Percentiles rank a stretch among this genome's conserved stretches.
Conservation (phyloP, 2,113 vertebrate genomes). For the Lucifuga dentata region DNA sequence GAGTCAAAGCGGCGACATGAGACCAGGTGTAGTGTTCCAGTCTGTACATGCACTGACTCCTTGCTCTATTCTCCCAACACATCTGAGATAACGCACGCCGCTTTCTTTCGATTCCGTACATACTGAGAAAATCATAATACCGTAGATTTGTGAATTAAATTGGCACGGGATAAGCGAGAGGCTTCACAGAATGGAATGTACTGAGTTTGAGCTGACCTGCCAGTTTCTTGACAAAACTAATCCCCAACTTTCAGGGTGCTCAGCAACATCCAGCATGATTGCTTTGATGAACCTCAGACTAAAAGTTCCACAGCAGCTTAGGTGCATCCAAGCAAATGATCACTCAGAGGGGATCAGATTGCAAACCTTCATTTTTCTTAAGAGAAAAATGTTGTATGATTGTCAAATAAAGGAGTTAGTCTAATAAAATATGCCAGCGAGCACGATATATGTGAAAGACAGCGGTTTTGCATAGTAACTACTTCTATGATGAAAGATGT, state of each 20-base stretch:
- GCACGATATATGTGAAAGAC: too few relatives aligned
- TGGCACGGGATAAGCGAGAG: background rate
- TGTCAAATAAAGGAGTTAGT: slow-evolving; percentile 39
- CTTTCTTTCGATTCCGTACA: background rate
- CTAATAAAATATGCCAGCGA: too few relatives aligned
- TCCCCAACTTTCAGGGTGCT: slow-evolving; percentile 47
- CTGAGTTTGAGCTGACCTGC: slow-evolving; percentile 17
- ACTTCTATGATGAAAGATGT: too few relatives aligned
- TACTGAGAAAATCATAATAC: background rate
- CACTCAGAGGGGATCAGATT: slow-evolving; percentile 36
- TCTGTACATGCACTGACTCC: background rate
- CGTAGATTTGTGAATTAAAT: slow-evolving; percentile 12
- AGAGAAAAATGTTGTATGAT: slow-evolving; percentile 4
- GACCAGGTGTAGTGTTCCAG: slow-evolving; percentile 41
- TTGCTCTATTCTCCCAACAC: slow-evolving; percentile 2
- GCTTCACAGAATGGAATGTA: slow-evolving; percentile 45
- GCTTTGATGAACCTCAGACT: slow-evolving; percentile 45
- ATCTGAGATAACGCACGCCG: background rate
- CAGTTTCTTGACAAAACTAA: slow-evolving; percentile 48
- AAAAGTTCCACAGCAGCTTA: slow-evolving; percentile 63
- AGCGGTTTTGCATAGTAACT: too few relatives aligned
- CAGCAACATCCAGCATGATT: slow-evolving; percentile 24
- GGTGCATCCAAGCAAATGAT: slow-evolving; percentile 61
- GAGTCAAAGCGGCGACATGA: slow-evolving; percentile 31
- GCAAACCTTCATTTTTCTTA: slow-evolving; percentile 6